Conservation (phyloP, 2,888 invertebrate species). For the Oscheius myriophilus region DNA sequence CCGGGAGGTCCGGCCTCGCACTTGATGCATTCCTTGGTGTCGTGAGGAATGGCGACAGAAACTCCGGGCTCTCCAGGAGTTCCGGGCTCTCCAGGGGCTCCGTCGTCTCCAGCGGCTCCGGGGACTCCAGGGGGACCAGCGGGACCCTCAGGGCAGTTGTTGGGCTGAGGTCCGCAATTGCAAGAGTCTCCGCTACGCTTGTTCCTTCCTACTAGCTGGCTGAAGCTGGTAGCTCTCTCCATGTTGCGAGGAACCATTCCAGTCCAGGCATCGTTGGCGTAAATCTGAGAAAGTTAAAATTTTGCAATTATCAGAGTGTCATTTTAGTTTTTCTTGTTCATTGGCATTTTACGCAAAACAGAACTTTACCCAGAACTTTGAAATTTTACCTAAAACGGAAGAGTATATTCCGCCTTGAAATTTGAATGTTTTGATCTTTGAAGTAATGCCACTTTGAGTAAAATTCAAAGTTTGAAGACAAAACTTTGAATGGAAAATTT, state of each 20-base stretch:
- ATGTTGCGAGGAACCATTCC: slow-evolving; percentile 48
- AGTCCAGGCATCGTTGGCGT: slow-evolving; percentile 54
- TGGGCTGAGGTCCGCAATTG: slow-evolving; percentile 53
- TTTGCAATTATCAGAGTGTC: too few relatives aligned
- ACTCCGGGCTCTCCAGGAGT: slow-evolving; percentile 44
- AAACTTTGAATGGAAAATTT: too few relatives aligned
- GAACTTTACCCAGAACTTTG: too few relatives aligned
- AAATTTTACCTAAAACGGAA: too few relatives aligned
- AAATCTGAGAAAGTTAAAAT: slow-evolving; percentile 31
- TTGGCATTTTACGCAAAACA: too few relatives aligned
- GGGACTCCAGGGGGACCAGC: slow-evolving; percentile 57
- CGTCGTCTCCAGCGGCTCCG: slow-evolving; percentile 57
- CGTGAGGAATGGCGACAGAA: slow-evolving; percentile 35
- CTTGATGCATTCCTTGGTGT: slow-evolving; percentile 53
- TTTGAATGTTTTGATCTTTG: too few relatives aligned
- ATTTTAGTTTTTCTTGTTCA: neutral
- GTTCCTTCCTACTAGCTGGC: slow-evolving; percentile 51
- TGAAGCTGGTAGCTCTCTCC: slow-evolving; percentile 28
- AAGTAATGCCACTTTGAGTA: too few relatives aligned
- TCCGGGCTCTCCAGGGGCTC: slow-evolving; percentile 51
- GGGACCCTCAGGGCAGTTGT: slow-evolving; percentile 57
- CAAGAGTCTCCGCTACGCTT: slow-evolving; percentile 52
- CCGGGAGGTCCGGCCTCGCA: slow-evolving; percentile 60
- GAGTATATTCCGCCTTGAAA: too few relatives aligned
- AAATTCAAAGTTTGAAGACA: too few relatives aligned